phyloP scores from a whole-genome alignment of 2,888 invertebrate genomes.

The Pristionchus fissidentatus region DNA sequence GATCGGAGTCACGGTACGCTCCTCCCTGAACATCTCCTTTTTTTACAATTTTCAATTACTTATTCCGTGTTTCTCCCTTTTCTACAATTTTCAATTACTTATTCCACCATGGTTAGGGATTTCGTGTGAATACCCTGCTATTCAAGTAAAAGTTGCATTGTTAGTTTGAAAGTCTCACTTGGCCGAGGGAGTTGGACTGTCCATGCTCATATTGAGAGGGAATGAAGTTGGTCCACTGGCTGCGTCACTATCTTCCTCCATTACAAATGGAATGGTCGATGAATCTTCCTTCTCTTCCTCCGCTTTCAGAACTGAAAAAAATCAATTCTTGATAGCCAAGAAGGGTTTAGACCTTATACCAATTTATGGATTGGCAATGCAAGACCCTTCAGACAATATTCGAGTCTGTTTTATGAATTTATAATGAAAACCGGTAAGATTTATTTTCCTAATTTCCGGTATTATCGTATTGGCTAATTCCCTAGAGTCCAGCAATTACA shows the following conservation, averaged over 20 bases:
- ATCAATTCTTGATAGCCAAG: too few relatives aligned
- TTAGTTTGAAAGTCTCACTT: neutral
- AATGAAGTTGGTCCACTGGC: neutral
- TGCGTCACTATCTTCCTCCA: neutral
- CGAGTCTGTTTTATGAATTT: too few relatives aligned
- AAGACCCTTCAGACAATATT: too few relatives aligned
- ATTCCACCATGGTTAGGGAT: too few relatives aligned
- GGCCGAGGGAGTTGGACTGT: neutral
- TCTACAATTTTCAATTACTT: too few relatives aligned
- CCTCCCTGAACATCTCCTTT: slow-evolving; percentile 4
- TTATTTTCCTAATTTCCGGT: neutral
- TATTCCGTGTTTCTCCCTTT: too few relatives aligned
- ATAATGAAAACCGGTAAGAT: too few relatives aligned
- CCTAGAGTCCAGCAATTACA: too few relatives aligned
- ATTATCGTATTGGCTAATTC: neutral
- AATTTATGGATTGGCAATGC: too few relatives aligned
- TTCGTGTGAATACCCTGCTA: neutral
- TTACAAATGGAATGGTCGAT: slow-evolving; percentile 35
- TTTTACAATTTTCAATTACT: neutral
- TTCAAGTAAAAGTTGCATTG: neutral
- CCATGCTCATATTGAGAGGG: slow-evolving; percentile 38
- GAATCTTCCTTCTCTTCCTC: slow-evolving; percentile 28
- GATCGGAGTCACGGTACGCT: slow-evolving; percentile 42
- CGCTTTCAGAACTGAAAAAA: neutral
- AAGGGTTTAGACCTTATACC: too few relatives aligned